Percentiles rank a stretch among this genome's conserved stretches.
Evolutionary conservation across 2,888 invertebrate species (phyloP).

Genomic region (Caradrina kadenii): DNA sequence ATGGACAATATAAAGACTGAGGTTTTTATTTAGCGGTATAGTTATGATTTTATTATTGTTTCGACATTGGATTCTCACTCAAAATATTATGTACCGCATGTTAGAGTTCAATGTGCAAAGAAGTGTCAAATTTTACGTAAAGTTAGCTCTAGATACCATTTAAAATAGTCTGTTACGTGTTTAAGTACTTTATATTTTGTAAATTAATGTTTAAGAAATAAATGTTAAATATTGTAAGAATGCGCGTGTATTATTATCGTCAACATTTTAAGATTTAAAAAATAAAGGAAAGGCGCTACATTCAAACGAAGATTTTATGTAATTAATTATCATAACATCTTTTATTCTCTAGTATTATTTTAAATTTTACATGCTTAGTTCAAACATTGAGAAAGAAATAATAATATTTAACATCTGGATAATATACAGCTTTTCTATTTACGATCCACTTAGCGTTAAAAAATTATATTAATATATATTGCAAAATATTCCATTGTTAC

Average conservation of each 20-base stretch:
- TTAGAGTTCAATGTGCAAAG: slow-evolving; percentile 57
- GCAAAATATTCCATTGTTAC: slow-evolving; percentile 90
- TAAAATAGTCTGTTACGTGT: slow-evolving; percentile 62
- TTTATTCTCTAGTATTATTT: slow-evolving; percentile 91
- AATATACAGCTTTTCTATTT: slow-evolving; percentile 86
- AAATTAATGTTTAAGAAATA: slow-evolving; percentile 75
- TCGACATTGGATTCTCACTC: slow-evolving; percentile 51
- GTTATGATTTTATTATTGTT: slow-evolving; percentile 49
- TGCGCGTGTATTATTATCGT: slow-evolving; percentile 47
- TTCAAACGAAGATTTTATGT: slow-evolving; percentile 88
- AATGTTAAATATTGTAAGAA: slow-evolving; percentile 72
- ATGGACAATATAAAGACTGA: slow-evolving; percentile 75
- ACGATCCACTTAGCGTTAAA: slow-evolving; percentile 87
- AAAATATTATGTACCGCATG: slow-evolving; percentile 28
- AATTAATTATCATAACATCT: slow-evolving; percentile 91
- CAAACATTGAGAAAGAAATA: slow-evolving; percentile 90
- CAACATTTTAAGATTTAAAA: background rate
- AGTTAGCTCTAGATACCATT: slow-evolving; percentile 57
- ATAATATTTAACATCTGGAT: slow-evolving; percentile 90
- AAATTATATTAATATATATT: slow-evolving; percentile 84
- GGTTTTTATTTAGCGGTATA: slow-evolving; percentile 69
- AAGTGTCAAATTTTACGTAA: slow-evolving; percentile 71
- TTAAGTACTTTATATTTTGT: slow-evolving; percentile 71
- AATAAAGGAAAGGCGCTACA: slow-evolving; percentile 76
- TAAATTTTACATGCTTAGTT: slow-evolving; percentile 91